A percentile compares a stretch with the other conserved stretches of the same genome.
Evolutionary conservation across 2,797 vertebrate genomes (phyloP).

Genomic region (Heterohyrax brucei): DNA sequence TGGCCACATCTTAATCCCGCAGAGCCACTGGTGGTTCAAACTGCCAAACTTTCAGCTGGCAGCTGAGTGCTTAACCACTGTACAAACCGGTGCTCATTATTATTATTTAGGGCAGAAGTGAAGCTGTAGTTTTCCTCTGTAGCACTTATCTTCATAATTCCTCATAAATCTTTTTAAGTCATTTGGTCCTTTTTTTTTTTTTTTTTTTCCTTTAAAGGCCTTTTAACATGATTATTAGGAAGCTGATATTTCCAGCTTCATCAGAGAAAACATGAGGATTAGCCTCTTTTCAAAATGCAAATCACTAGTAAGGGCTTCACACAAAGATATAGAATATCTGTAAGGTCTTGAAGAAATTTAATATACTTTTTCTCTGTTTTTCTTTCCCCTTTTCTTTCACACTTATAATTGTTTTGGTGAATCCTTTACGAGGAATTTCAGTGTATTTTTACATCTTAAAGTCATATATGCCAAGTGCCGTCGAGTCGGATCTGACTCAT

Average conservation of each 20-base stretch:
- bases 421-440: constrained; percentile 1
- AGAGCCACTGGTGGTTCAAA: background rate
- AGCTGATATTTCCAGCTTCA: constrained; percentile 53
- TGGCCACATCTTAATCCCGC: background rate
- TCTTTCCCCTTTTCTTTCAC: background rate
- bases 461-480: background rate
- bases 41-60: background rate
- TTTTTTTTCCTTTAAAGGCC: background rate
- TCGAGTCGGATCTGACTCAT: no score
- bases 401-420: constrained; percentile 28
- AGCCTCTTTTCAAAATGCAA: constrained; percentile 16
- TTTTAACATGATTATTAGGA: background rate
- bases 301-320: background rate
- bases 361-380: background rate
- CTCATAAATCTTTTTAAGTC: constrained; percentile 25
- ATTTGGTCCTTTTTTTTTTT: background rate
- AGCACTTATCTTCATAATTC: constrained; percentile 5
- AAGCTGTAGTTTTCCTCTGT: background rate
- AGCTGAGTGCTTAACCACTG: background rate
- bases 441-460: constrained; percentile 23
- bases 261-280: constrained; percentile 8
- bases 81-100: background rate
- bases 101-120: background rate
- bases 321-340: constrained; percentile 5
- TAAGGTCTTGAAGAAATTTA: background rate